Conservation (phyloP, 2,888 invertebrate genomes). For the Campopleginae sp. region DNA sequence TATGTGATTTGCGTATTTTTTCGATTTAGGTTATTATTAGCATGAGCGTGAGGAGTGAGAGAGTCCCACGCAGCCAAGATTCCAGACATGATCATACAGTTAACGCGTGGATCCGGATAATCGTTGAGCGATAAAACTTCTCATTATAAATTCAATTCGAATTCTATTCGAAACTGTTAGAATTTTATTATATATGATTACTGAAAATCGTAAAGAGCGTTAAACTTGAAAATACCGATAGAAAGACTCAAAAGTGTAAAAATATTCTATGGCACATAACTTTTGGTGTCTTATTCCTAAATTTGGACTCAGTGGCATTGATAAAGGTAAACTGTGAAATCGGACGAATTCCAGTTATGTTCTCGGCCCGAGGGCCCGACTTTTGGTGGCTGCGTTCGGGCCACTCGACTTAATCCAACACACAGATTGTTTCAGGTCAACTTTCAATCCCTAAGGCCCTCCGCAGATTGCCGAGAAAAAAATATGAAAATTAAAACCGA, state of each 20-base stretch:
- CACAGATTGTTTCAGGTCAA: background rate
- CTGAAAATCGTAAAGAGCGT: background rate
- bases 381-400: background rate
- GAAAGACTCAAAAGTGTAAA: background rate
- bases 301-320: background rate
- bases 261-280: background rate
- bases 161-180: conserved; percentile 25
- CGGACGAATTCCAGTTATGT: background rate
- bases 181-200: background rate
- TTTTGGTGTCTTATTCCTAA: background rate
- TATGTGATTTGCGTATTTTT: conserved; percentile 39
- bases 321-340: background rate
- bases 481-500: background rate
- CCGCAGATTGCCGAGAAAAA: background rate
- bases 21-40: conserved; percentile 60
- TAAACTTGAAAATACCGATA: background rate
- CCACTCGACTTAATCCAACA: background rate
- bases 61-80: conserved; percentile 24
- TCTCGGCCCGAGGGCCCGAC: background rate
- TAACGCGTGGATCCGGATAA: background rate
- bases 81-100: background rate
- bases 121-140: conserved; percentile 21
- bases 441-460: background rate
- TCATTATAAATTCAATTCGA: conserved; percentile 50
- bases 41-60: conserved; percentile 41